Conservation (phyloP, 2,888 invertebrate genomes). For the Hemithea aestivaria region DNA sequence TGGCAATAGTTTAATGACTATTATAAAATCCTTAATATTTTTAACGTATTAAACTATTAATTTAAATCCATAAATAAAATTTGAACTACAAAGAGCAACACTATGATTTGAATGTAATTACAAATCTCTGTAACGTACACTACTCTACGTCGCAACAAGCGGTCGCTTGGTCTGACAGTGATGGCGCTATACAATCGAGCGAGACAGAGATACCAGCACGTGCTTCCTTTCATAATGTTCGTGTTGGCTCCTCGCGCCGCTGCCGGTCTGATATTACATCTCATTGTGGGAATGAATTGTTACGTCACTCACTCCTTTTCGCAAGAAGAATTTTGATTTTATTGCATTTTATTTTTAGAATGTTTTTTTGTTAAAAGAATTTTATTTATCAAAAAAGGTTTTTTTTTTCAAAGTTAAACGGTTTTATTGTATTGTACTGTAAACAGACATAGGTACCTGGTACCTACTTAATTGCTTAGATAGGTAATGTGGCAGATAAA, state of each 20-base stretch:
- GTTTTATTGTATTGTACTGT: too few species aligned
- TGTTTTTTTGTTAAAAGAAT: slow-evolving; percentile 9
- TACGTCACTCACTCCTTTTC: slow-evolving; percentile 51
- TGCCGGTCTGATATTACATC: slow-evolving; percentile 64
- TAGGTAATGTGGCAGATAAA: too few species aligned
- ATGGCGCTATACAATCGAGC: slow-evolving; percentile 37
- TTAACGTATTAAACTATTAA: too few species aligned
- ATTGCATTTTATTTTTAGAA: slow-evolving; percentile 23
- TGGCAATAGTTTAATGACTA: too few species aligned
- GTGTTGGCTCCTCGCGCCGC: slow-evolving; percentile 63
- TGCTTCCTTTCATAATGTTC: slow-evolving; percentile 69
- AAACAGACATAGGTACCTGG: too few species aligned
- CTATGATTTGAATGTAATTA: too few species aligned
- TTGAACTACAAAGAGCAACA: too few species aligned
- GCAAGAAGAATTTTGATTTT: slow-evolving; percentile 21
- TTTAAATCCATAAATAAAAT: too few species aligned
- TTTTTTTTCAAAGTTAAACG: too few species aligned
- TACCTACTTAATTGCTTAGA: too few species aligned
- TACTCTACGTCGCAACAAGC: slow-evolving; percentile 29
- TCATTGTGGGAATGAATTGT: slow-evolving; percentile 61
- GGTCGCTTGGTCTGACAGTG: slow-evolving; percentile 28
- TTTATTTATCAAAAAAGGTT: too few species aligned
- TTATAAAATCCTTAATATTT: too few species aligned
- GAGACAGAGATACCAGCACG: slow-evolving; percentile 59
- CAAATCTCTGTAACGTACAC: not conserved